phyloP scores from a whole-genome alignment of 2,888 invertebrate genomes.

The Polyommatus iphigenia region DNA sequence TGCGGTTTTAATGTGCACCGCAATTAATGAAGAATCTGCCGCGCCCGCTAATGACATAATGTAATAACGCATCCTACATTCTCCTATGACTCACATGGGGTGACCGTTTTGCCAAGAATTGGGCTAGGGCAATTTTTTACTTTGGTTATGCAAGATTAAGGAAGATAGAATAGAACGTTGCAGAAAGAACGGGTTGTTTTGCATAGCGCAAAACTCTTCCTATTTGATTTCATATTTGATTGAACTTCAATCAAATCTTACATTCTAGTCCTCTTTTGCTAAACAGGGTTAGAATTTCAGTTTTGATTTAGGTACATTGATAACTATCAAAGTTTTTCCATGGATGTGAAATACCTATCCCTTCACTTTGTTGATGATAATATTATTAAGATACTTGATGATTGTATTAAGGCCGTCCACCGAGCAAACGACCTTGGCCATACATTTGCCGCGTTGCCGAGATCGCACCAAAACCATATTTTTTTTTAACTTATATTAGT shows the following conservation, averaged over 20 bases:
- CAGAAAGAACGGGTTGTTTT: too few species aligned
- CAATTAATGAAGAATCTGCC: slow-evolving; percentile 2
- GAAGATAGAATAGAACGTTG: neutral
- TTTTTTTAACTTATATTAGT: too few species aligned
- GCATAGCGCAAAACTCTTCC: too few species aligned
- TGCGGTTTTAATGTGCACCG: slow-evolving; percentile 13
- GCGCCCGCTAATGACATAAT: slow-evolving; percentile 4
- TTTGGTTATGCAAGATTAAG: neutral
- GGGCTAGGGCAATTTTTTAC: neutral
- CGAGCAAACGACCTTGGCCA: too few species aligned
- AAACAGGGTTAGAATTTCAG: too few species aligned
- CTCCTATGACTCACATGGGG: neutral
- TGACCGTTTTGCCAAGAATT: neutral
- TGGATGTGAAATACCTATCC: neutral
- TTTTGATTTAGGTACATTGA: too few species aligned
- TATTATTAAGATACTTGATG: neutral
- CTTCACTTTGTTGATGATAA: neutral
- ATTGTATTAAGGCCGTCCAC: too few species aligned
- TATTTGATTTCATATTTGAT: too few species aligned
- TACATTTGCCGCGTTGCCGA: too few species aligned
- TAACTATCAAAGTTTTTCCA: neutral
- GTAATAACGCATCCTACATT: slow-evolving; percentile 11
- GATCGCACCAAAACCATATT: too few species aligned
- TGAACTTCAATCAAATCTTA: too few species aligned
- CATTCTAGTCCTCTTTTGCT: too few species aligned